These are phyloP conservation scores for Drosophila mimetica DNA, from an alignment of 2,888 invertebrate species.

Conservation along the genomic window DNA sequence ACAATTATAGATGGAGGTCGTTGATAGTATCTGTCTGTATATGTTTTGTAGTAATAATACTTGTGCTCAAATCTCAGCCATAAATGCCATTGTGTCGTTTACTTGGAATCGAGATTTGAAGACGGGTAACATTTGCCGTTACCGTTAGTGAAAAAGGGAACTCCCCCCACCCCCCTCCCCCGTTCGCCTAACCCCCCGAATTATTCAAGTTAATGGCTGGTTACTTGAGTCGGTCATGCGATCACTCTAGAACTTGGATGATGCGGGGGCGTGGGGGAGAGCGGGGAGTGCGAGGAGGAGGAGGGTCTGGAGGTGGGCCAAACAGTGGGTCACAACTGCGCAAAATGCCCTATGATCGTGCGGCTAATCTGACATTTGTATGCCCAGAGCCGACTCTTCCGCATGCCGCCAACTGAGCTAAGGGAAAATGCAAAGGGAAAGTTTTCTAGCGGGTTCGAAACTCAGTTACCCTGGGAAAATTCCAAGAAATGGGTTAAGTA, in stretches of 20 bases:
- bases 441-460: slow-evolving; percentile 15
- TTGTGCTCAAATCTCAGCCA: slow-evolving; percentile 19
- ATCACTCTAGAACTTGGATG: slow-evolving; percentile 19
- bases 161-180: slow-evolving; percentile 16
- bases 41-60: too few species aligned
- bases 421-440: slow-evolving; percentile 27
- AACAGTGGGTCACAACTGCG: slow-evolving; percentile 60
- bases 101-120: slow-evolving; percentile 29
- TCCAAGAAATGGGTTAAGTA: not conserved
- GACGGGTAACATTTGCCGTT: slow-evolving; percentile 41
- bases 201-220: slow-evolving; percentile 46
- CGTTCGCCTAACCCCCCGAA: slow-evolving; percentile 19
- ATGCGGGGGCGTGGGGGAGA: not conserved
- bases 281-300: slow-evolving; percentile 10
- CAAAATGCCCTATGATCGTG: slow-evolving; percentile 39
- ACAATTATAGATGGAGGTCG: slow-evolving; percentile 76
- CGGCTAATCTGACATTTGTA: slow-evolving; percentile 66
- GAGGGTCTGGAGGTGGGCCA: slow-evolving; percentile 10
- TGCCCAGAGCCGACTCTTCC: slow-evolving; percentile 64
- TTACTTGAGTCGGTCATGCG: slow-evolving; percentile 52
- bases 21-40: slow-evolving; percentile 45
- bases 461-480: slow-evolving; percentile 22
- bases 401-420: slow-evolving; percentile 26
- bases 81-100: slow-evolving; percentile 32
- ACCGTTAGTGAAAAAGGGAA: slow-evolving; percentile 33